Base-by-base conservation (phyloP, 2,113 vertebrate species). In the Paradoxurus hermaphroditus region DNA sequence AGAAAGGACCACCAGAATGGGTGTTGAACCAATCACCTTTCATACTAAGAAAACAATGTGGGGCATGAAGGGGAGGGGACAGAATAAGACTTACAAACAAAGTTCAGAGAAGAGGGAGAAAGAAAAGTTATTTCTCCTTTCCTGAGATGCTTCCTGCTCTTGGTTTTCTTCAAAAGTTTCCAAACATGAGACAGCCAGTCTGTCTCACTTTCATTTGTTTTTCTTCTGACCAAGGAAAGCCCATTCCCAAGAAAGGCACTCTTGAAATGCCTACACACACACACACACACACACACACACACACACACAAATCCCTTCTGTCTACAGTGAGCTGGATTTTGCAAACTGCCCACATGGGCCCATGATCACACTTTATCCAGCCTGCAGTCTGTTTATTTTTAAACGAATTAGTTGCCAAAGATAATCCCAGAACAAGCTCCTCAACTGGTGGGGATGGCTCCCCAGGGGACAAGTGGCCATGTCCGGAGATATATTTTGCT, bases 81-180 rank as follows among this genome's bases (percentile, higher is more conserved):
- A 93, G 68, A 87, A 29, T 15, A 65, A 56, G 16, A n/a, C 13
- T 90, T 85, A 75, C 34, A 73, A 83, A 62, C 4, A 41, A 93
- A 93, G 65, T 29, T 41, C 51, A 59, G 46, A 16, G n/a, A 78
- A 53, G 19, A 12, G 49, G 41, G 23, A 46, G 4, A 77, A 59
- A 67, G 41, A 83, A 90, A 36, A 31, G 3, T 27, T 23, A 84
- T 15, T 73, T 12, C 4, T 59, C 41, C 56, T 86, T 41, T 62
- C 62, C 59, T 34, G 51, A 56, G 27, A 92, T 53, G 5, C 14
- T 63, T 68, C 78, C 18, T 68, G 31, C 65, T 46, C 51, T 6
- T 90, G 77, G 90, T 65, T 97, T 96, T n/a, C 86, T 89, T 86
- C 79, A 67, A 81, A 93, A 90, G 36, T 29, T 73, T 39, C 68